Evolutionary conservation across 2,888 invertebrate genomes (phyloP), one percentile per base, ranked within the genome.

Genomic region (Ariolimax columbianus): DNA sequence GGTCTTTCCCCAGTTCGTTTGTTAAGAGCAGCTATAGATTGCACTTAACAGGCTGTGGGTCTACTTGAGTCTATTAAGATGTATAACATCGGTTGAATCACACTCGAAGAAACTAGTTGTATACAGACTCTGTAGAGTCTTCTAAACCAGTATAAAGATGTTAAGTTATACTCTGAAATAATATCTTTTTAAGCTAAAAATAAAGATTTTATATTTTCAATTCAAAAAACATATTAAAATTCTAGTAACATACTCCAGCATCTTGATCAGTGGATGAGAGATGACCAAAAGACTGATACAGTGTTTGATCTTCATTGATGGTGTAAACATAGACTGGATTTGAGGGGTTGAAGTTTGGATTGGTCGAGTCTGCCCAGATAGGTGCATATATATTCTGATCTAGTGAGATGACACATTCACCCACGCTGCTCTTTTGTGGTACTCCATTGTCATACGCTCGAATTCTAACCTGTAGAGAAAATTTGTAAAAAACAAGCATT

Each of bases 391-490:
- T 88, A 82, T 93, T 93, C 55, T 91, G 89, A 80, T 89, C 85
- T 7, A 93, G 89, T 3, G 89, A 90, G 36, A 93, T 90, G 17
- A 43, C 36, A 2, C 78, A 85, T 26, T 91, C 87, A 0, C 89
- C 88, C 14, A 87, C 86, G 40, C 88, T 90, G 11, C 89, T 89
- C 77, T 87, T 86, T 14, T 91, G 87, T 66, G 92, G 92, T 43
- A 59, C 81, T 19, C 93, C 93, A 75, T 92, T 92, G 87, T 93
- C 93, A 30, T 43, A 75, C 0, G 91, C 93, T 17, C 87, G 81
- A 3, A 93, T 89, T 55, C 91, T 89, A 47, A 91, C 81, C 91
- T 91, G 87, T 7, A 43, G 0, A n/a, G 26, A 9, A 73, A 40
- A 66, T 63, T n/a, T n/a, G n/a, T n/a, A n/a, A n/a, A n/a, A n/a